Conservation (phyloP, 2,888 invertebrate genomes). For the Drosophila melanosoma region DNA sequence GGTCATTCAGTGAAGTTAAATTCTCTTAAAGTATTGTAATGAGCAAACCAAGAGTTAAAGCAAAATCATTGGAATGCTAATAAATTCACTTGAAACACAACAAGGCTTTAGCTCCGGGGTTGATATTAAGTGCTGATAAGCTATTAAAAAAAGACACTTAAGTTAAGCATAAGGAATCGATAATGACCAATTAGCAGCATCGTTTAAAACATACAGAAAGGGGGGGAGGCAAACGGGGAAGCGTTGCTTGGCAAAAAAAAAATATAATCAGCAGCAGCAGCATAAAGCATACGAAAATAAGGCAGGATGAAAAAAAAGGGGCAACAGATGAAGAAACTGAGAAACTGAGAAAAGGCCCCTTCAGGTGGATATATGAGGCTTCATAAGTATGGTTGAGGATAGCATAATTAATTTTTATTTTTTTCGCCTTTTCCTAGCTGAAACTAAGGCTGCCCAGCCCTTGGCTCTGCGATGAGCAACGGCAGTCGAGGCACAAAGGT, state of each 20-base stretch:
- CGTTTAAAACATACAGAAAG: conserved; percentile 14
- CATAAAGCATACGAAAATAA: not conserved
- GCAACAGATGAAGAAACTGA: not conserved
- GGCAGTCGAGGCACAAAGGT: conserved; percentile 46
- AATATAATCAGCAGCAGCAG: conserved; percentile 31
- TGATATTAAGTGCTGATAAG: conserved; percentile 38
- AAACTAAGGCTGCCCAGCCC: conserved; percentile 29
- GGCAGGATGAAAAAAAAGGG: not conserved
- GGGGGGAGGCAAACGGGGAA: not conserved
- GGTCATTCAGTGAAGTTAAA: not conserved
- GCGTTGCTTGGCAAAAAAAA: conserved; percentile 52
- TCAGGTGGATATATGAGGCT: conserved; percentile 43
- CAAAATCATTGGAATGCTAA: not conserved
- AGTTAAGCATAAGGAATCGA: conserved; percentile 49
- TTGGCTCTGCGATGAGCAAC: conserved; percentile 15
- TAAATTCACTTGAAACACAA: conserved; percentile 4
- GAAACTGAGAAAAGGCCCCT: conserved; percentile 5
- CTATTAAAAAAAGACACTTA: conserved; percentile 25
- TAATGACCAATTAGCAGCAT: conserved; percentile 47
- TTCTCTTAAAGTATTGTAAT: not conserved
- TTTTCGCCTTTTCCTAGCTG: not conserved
- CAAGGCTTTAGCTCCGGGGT: conserved; percentile 6
- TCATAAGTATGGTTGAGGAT: conserved; percentile 29
- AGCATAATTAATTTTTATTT: conserved; percentile 65
- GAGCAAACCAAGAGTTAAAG: not conserved